Conservation (phyloP, 2,113 vertebrate species). For the Hylia prasina region DNA sequence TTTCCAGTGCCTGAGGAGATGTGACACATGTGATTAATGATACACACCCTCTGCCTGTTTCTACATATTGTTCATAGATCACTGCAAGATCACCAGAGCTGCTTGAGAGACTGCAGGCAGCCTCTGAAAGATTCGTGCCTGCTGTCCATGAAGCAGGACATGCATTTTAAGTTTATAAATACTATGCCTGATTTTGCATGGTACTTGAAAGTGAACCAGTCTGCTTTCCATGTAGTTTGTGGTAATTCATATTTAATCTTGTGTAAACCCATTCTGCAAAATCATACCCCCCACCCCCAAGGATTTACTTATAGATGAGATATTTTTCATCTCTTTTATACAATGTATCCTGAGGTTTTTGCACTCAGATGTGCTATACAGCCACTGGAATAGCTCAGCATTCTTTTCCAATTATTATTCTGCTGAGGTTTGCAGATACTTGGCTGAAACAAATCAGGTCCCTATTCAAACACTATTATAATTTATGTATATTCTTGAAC, state of each 20-base stretch:
- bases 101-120: background rate
- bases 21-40: background rate
- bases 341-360: background rate
- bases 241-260: background rate
- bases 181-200: background rate
- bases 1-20: background rate
- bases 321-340: background rate
- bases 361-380: background rate
- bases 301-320: background rate
- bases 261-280: background rate
- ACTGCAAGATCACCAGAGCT: background rate
- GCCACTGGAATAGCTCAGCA: background rate
- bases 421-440: constrained; percentile 35
- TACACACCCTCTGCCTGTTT: background rate
- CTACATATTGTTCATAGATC: background rate
- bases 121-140: background rate
- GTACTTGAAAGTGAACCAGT: background rate
- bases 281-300: background rate
- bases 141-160: background rate
- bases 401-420: constrained; percentile 23
- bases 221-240: background rate
- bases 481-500: background rate
- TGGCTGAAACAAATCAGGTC: constrained; percentile 1
- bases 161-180: background rate
- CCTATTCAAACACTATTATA: background rate